Evolutionary conservation across 1,140 invertebrate genomes (phyloP).

Genomic region (Drosophila triauraria): DNA sequence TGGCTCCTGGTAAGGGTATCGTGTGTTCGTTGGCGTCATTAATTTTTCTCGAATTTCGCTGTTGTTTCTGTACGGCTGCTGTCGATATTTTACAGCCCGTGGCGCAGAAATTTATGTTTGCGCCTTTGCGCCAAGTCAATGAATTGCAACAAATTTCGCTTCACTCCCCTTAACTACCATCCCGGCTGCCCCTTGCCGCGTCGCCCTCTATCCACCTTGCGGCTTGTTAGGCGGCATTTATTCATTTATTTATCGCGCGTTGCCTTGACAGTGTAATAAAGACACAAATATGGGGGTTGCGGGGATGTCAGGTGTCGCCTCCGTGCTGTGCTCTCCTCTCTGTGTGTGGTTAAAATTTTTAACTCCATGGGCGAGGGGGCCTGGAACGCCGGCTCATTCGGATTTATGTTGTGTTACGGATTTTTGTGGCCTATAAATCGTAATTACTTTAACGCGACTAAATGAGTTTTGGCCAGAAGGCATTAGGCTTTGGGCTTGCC

Average conservation of each 20-base stretch:
- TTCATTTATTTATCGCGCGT: slow-evolving; percentile 81
- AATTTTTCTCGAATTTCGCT: slow-evolving; percentile 45
- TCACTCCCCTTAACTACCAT: slow-evolving; percentile 44
- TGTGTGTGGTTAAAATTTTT: slow-evolving; percentile 78
- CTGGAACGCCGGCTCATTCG: slow-evolving; percentile 65
- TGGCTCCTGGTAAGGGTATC: slow-evolving; percentile 35
- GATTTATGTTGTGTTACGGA: slow-evolving; percentile 82
- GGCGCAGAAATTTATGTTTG: slow-evolving; percentile 71
- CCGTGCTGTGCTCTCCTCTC: slow-evolving; percentile 19
- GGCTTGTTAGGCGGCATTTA: slow-evolving; percentile 79
- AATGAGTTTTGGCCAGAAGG: slow-evolving; percentile 77
- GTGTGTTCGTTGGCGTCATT: slow-evolving; percentile 48
- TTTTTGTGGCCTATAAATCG: slow-evolving; percentile 82
- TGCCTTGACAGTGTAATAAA: slow-evolving; percentile 76
- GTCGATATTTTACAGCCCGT: slow-evolving; percentile 76
- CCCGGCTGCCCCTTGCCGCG: not conserved
- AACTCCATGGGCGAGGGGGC: slow-evolving; percentile 36
- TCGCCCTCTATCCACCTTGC: slow-evolving; percentile 48
- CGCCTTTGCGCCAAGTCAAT: slow-evolving; percentile 77
- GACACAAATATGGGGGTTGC: slow-evolving; percentile 54
- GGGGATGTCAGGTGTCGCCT: slow-evolving; percentile 67
- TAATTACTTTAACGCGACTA: slow-evolving; percentile 81
- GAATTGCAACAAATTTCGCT: slow-evolving; percentile 80
- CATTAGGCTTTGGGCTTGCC: slow-evolving; percentile 59
- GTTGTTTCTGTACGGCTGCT: slow-evolving; percentile 42